These are phyloP conservation scores for Temnothorax unifasciatus DNA, from an alignment of 2,888 invertebrate species.

Conservation along the genomic window DNA sequence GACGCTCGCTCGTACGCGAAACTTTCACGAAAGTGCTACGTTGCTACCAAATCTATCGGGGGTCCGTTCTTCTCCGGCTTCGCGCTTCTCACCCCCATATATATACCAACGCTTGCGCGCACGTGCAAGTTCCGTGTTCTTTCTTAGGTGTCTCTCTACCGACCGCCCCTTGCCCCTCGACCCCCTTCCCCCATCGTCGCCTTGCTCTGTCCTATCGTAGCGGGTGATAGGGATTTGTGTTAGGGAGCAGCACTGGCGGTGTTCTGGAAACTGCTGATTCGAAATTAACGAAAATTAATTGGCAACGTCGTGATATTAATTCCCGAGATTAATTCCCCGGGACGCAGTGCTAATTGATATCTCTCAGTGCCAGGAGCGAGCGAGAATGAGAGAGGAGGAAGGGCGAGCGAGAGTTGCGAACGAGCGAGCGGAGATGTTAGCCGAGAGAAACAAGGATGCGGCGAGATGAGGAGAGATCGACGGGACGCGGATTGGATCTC, in stretches of 20 bases:
- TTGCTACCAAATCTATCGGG: conserved; percentile 40
- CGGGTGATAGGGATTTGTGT: conserved; percentile 75
- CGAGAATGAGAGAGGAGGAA: conserved; percentile 53
- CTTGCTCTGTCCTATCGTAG: conserved; percentile 62
- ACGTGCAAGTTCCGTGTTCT: conserved; percentile 44
- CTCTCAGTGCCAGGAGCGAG: conserved; percentile 75
- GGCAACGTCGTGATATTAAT: conserved; percentile 84
- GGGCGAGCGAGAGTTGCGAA: conserved; percentile 29
- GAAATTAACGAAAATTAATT: conserved; percentile 86
- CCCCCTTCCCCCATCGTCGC: conserved; percentile 48
- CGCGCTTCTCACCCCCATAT: neutral
- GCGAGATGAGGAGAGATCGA: conserved; percentile 38
- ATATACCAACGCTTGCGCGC: conserved; percentile 36
- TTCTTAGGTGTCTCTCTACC: conserved; percentile 34
- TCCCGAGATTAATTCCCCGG: conserved; percentile 82
- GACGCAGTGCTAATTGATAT: conserved; percentile 83
- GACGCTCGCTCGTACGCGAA: conserved; percentile 67
- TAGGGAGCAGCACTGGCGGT: conserved; percentile 70
- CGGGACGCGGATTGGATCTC: conserved; percentile 62
- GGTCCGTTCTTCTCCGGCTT: conserved; percentile 5
- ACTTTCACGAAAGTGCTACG: conserved; percentile 78
- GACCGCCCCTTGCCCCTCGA: neutral
- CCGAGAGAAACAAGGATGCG: conserved; percentile 37
- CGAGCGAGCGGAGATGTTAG: conserved; percentile 10
- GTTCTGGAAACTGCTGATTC: conserved; percentile 85